Base-by-base conservation (phyloP, 1,140 invertebrate genomes). In the Andricus grossulariae region DNA sequence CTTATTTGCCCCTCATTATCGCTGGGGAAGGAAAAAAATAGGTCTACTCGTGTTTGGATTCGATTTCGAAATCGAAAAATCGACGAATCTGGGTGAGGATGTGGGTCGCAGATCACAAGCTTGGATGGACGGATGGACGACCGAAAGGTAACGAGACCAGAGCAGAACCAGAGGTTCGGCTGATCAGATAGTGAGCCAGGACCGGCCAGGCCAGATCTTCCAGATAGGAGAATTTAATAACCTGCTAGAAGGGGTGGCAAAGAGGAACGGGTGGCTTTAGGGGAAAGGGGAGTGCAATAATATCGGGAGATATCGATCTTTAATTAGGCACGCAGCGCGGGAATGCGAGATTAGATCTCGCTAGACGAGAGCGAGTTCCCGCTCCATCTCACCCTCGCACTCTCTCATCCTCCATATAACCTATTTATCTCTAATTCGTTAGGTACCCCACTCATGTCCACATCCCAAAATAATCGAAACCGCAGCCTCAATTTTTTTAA, bases 221-320 rank as follows among this genome's bases (percentile, higher is more conserved):
- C 83, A 81, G 89, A 91, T 90, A 90, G 82, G 85, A 90, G 89
- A 91, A 91, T 91, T 91, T 91, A 91, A 91, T 91, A 91, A 91
- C 90, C 89, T 90, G 89, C 88, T 88, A 88, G 84, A 84, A 81
- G 71, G 52, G 74, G 39, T 72, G 66, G 73, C 50, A 73, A 45
- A 52, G 72, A 76, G 74, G 75, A 80, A 75, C 74, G 83, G 83
- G 78, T 73, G 83, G 80, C 75, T 80, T 77, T 70, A 60, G 72
- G 76, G 77, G 74, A 75, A 81, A 76, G 76, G 75, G 79, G 83
- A 83, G 84, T 87, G 89, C 90, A 91, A 91, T 91, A 91, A 91
- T 91, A 91, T 90, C 87, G 89, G 79, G 77, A 89, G 90, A 91
- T 91, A 91, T 91, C 82, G 89, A 91, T 91, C 90, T 91, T 91